Percentiles rank a stretch among this genome's conserved stretches.
phyloP scores from a whole-genome alignment of 2,888 invertebrate species.

The Noctua comes region DNA sequence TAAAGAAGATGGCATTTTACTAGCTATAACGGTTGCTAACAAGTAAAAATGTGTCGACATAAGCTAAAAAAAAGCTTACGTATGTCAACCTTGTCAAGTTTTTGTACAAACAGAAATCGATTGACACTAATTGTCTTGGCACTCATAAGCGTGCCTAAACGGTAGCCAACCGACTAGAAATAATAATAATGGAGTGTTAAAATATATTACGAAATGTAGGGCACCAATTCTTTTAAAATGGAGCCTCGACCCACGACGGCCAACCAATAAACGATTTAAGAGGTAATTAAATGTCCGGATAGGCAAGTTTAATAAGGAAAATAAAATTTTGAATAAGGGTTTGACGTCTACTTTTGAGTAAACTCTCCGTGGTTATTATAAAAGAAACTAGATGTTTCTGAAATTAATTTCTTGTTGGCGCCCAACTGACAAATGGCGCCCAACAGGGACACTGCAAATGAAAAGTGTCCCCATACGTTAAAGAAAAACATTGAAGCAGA shows the following conservation, averaged over 20 bases:
- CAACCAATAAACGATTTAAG: neutral
- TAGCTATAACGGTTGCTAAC: neutral
- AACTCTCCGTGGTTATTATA: neutral
- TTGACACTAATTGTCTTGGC: neutral
- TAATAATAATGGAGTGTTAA: neutral
- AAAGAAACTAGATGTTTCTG: neutral
- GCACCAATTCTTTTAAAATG: neutral
- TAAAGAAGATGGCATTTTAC: neutral
- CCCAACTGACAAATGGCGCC: conserved; percentile 38
- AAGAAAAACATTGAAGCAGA: conserved; percentile 26
- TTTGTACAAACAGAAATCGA: neutral
- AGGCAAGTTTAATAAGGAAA: neutral
- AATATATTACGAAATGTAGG: neutral
- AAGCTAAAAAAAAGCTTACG: neutral
- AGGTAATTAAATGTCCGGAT: neutral
- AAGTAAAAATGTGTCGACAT: neutral
- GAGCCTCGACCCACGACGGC: neutral
- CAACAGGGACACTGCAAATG: conserved; percentile 32
- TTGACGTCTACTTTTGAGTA: neutral
- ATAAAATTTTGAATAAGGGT: conserved; percentile 2
- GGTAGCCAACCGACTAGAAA: neutral
- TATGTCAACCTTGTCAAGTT: neutral
- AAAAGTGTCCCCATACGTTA: conserved; percentile 26
- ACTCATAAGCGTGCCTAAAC: neutral
- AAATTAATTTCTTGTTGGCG: conserved; percentile 15